Evolutionary conservation across 2,888 invertebrate genomes (phyloP).

Genomic region (Mythimna loreyi): DNA sequence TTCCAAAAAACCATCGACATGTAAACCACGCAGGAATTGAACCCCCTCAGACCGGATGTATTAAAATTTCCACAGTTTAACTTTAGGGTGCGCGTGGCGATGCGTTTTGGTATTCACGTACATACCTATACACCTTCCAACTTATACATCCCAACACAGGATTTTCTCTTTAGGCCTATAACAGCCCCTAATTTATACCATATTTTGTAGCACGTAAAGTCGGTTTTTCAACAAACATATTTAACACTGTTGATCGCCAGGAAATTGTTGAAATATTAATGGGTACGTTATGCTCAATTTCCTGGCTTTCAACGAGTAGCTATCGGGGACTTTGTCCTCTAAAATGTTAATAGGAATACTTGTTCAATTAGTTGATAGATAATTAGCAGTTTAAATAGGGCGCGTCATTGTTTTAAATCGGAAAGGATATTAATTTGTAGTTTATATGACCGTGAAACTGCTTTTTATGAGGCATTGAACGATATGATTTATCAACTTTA

Average conservation of each 20-base stretch:
- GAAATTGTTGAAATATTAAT: constrained; percentile 89
- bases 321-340: constrained; percentile 85
- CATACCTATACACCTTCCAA: constrained; percentile 66
- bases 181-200: constrained; percentile 62
- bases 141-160: constrained; percentile 70
- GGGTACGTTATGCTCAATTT: constrained; percentile 88
- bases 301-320: constrained; percentile 86
- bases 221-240: constrained; percentile 53
- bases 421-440: constrained; percentile 50
- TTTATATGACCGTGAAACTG: constrained; percentile 39
- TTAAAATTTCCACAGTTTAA: constrained; percentile 86
- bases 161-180: constrained; percentile 68
- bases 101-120: constrained; percentile 80
- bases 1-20: constrained; percentile 58
- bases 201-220: constrained; percentile 57
- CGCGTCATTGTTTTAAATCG: constrained; percentile 53
- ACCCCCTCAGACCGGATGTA: constrained; percentile 79
- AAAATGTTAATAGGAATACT: constrained; percentile 74
- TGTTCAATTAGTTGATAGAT: constrained; percentile 70
- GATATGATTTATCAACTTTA: constrained; percentile 32
- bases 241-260: constrained; percentile 80
- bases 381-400: constrained; percentile 65
- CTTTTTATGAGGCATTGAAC: constrained; percentile 46
- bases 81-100: constrained; percentile 81
- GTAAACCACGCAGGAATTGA: constrained; percentile 67